Percentiles rank a stretch among this genome's conserved stretches.
These are phyloP conservation scores for Castor canadensis DNA, from an alignment of 2,113 vertebrate species.

Conservation along the genomic window DNA sequence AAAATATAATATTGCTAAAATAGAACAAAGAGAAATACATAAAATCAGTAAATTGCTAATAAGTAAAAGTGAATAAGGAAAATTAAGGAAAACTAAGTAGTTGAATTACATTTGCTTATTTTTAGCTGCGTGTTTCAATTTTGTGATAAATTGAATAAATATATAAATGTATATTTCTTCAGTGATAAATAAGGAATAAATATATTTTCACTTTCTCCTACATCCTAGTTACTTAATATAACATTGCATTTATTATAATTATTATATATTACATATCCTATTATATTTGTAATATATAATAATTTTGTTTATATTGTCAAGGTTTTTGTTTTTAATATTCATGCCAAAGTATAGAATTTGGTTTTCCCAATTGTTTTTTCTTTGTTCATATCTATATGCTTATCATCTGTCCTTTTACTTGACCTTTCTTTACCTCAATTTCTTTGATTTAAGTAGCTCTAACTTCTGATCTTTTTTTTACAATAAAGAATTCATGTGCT, in stretches of 20 bases:
- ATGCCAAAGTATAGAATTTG: background rate
- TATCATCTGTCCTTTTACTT: background rate
- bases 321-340: background rate
- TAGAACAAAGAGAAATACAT: background rate
- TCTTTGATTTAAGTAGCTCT: background rate
- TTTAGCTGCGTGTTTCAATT: too few species aligned
- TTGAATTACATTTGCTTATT: background rate
- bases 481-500: background rate
- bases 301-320: constrained; percentile 6
- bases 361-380: background rate
- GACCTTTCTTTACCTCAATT: background rate
- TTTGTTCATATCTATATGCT: background rate
- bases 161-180: too few species aligned
- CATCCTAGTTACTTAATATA: background rate
- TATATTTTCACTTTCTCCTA: background rate
- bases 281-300: background rate
- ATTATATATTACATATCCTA: background rate
- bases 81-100: background rate
- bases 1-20: background rate
- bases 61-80: background rate
- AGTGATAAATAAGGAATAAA: background rate
- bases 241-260: background rate
- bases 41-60: background rate
- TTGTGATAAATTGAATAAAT: too few species aligned
- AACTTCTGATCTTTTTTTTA: background rate